Conservation (phyloP, 2,888 invertebrate species). For the Amphipyra tragopoginis region DNA sequence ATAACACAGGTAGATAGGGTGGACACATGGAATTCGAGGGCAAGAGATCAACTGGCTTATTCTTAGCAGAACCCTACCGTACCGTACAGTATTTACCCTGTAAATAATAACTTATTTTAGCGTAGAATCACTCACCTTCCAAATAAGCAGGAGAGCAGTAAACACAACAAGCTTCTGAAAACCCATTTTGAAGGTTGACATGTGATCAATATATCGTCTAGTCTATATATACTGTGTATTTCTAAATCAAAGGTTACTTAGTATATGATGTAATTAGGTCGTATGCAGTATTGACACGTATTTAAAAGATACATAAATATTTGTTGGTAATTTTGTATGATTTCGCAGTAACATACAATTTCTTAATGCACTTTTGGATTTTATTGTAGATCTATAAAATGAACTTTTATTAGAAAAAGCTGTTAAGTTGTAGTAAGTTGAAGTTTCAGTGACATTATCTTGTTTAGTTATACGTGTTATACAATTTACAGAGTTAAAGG, state of each 20-base stretch:
- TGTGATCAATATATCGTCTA: conserved; percentile 65
- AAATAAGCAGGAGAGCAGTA: conserved; percentile 54
- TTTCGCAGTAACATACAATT: conserved; percentile 18
- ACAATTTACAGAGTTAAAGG: too few species aligned
- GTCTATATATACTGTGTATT: conserved; percentile 77
- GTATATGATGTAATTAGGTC: conserved; percentile 67
- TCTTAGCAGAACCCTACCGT: too few species aligned
- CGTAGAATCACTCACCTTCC: conserved; percentile 62
- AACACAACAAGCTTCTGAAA: conserved; percentile 59
- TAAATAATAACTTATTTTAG: too few species aligned
- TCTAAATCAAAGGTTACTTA: conserved; percentile 76
- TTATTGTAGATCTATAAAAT: neutral
- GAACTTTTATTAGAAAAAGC: too few species aligned
- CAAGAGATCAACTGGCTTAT: too few species aligned
- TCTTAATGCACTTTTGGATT: conserved; percentile 20
- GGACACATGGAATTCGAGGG: too few species aligned
- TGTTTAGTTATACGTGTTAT: too few species aligned
- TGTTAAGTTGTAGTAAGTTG: too few species aligned
- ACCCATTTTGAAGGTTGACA: conserved; percentile 70
- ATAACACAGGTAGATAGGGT: too few species aligned
- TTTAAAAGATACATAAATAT: conserved; percentile 39
- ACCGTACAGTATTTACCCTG: too few species aligned
- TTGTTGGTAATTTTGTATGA: conserved; percentile 16
- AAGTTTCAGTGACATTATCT: too few species aligned
- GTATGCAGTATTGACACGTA: conserved; percentile 72